A percentile compares a stretch with the other conserved stretches of the same genome.
Evolutionary conservation across 2,113 vertebrate species (phyloP).

Genomic region (Lycaon pictus): DNA sequence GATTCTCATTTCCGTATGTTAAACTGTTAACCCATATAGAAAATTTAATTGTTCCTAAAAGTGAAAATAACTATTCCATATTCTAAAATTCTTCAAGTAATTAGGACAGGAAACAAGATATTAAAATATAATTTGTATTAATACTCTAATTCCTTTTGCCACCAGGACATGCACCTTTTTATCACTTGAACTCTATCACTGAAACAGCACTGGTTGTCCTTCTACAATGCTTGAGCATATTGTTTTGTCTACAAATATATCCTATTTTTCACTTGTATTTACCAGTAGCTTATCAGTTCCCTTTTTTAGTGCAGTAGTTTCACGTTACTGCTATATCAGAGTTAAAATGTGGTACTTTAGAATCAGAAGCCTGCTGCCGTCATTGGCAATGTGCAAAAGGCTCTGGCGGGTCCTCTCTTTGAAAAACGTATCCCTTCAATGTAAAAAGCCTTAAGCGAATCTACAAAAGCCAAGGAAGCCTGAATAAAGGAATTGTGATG

Average conservation of each 20-base stretch:
- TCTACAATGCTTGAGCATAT: neutral
- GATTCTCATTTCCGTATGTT: slow-evolving; percentile 32
- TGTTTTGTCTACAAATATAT: slow-evolving; percentile 8
- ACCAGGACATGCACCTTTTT: neutral
- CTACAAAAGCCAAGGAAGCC: neutral
- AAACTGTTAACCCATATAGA: slow-evolving; percentile 40
- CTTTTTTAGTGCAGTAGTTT: neutral
- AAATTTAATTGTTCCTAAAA: slow-evolving; percentile 44
- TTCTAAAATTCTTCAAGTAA: slow-evolving; percentile 60
- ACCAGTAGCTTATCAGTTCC: neutral
- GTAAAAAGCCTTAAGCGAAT: slow-evolving; percentile 33
- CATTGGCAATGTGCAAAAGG: neutral
- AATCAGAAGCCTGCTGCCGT: neutral
- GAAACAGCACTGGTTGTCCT: neutral
- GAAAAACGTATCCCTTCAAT: neutral
- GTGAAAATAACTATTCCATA: slow-evolving; percentile 39
- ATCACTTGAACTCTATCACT: neutral
- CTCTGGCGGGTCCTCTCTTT: neutral
- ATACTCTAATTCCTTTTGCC: slow-evolving; percentile 44
- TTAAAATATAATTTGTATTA: slow-evolving; percentile 66
- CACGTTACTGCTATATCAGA: neutral
- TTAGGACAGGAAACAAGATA: slow-evolving; percentile 41
- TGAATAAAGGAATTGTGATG: neutral
- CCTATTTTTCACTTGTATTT: neutral
- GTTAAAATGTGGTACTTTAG: neutral